Percentiles rank a stretch among this genome's conserved stretches.
phyloP scores from a whole-genome alignment of 2,797 vertebrate species.

The Sebastes kiyomatsui region DNA sequence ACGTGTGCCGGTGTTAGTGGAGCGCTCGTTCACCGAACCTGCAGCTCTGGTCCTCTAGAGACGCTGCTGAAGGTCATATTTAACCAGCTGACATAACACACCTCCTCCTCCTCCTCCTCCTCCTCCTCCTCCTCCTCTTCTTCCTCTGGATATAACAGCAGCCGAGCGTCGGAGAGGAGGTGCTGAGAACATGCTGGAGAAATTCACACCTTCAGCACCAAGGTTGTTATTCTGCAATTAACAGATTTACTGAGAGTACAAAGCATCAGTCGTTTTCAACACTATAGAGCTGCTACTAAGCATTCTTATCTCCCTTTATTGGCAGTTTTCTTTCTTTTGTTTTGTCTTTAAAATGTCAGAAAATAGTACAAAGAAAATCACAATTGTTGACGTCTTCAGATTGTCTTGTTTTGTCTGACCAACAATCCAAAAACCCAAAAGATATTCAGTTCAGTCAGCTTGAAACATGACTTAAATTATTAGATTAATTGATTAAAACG shows the following conservation, averaged over 20 bases:
- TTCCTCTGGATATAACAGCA: conserved; percentile 5
- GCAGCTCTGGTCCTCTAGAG: conserved; percentile 18
- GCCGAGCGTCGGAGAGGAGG: background rate
- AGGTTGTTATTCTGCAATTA: conserved; percentile 10
- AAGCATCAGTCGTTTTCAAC: background rate
- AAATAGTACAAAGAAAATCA: background rate
- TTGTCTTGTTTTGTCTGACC: no score
- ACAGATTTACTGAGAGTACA: background rate
- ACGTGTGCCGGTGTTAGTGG: conserved; percentile 4
- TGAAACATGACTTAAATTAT: background rate
- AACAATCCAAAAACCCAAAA: background rate
- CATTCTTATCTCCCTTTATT: background rate
- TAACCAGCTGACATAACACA: conserved; percentile 34
- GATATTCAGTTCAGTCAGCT: background rate
- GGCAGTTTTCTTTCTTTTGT: background rate
- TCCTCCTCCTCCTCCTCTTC: background rate
- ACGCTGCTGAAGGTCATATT: conserved; percentile 56
- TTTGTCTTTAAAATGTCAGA: background rate
- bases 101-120: background rate
- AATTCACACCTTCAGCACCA: conserved; percentile 1
- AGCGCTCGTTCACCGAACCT: background rate
- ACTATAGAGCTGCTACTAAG: background rate
- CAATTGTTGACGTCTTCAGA: no score
- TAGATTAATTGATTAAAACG: background rate
- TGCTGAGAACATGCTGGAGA: background rate